Evolutionary conservation across 2,888 invertebrate genomes (phyloP), one percentile per base, ranked within the genome.

Genomic region (Drosophila pullipes): DNA sequence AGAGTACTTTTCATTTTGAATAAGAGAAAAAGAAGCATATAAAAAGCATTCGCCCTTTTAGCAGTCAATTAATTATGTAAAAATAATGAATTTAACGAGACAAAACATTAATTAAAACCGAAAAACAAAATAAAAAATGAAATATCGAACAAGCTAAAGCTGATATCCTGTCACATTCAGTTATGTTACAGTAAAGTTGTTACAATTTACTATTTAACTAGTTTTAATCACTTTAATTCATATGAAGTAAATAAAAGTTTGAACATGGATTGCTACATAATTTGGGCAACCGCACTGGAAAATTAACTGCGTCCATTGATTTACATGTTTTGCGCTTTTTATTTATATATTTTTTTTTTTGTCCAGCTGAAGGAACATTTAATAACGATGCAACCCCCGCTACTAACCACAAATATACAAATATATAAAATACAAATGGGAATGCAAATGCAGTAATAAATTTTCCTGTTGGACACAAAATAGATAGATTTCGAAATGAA

Each of bases 281-380:
- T 54, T 53, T 65, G 52, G 68, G 44, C 59, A 67, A 87, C 89
- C 89, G 61, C 89, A 74, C 39, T 75, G 62, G 53, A 69, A 81
- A 83, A 85, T 81, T 72, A 89, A 86, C 69, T 81, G 69, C 62
- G 66, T 75, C 74, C 55, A 71, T 60, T 66, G 69, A 63, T 69
- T 81, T 76, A 59, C 67, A 53, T 54, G 59, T 61, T 75, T 75
- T 80, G 67, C 39, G 53, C 30, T 50, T 67, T 69, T 66, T 60
- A 30, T 74, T 18, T 25, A 4, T 16, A 16, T 13, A 30, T 22
- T 22, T 22, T 22, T 22, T 22, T 37, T 75, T 30, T 41, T 31
- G 63, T 67, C 35, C 60, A 63, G 37, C 37, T 61, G 73, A 57
- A n/a, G 31, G 47, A 3, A 54, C 47, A 54, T 37, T 50, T 16